Base-by-base conservation (phyloP, 2,888 invertebrate species). In the Anoplius nigerrimus region DNA sequence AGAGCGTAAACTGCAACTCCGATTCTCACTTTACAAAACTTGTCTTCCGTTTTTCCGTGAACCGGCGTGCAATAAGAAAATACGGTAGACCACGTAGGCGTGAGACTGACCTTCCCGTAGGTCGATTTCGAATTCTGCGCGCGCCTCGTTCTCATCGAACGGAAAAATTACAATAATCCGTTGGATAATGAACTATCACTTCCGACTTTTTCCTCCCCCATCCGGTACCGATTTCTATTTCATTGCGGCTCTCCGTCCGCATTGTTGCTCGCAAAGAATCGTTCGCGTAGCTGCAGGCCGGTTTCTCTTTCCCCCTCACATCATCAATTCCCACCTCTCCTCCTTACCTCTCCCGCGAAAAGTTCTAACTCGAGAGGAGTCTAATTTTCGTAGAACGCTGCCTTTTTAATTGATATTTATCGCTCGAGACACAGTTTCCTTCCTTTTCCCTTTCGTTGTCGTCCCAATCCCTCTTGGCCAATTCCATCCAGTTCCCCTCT, bases 161-260 rank as follows among this genome's bases (percentile, higher is more conserved):
- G 43, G 55, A 60, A 42, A 59, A 72, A 74, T 72, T 62, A 76
- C 59, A 71, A 76, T 69, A 63, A 64, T 76, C 59, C 54, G 20
- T 24, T 11, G 22, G 13, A 62, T 62, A 70, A 67, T 61, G 66
- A 60, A 64, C 71, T 67, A 70, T 74, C 71, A 56, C 74, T 83
- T 82, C 81, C 83, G 77, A 78, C 72, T 79, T 72, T 76, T 76
- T 75, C 74, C 81, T 76, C 76, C 81, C 66, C 67, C 76, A 78
- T 81, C 80, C 82, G 80, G 79, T 81, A 66, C 75, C 66, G 80
- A 82, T 83, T 82, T 83, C 82, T 82, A 82, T 79, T 84, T 82
- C 81, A 75, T 75, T 74, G 74, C 69, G 59, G 72, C 69, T 63
- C 22, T 72, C 60, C 58, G 68, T 67, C 72, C 65, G 59, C 66